Conservation (phyloP, 2,888 invertebrate species). For the Zootermopsis nevadensis region DNA sequence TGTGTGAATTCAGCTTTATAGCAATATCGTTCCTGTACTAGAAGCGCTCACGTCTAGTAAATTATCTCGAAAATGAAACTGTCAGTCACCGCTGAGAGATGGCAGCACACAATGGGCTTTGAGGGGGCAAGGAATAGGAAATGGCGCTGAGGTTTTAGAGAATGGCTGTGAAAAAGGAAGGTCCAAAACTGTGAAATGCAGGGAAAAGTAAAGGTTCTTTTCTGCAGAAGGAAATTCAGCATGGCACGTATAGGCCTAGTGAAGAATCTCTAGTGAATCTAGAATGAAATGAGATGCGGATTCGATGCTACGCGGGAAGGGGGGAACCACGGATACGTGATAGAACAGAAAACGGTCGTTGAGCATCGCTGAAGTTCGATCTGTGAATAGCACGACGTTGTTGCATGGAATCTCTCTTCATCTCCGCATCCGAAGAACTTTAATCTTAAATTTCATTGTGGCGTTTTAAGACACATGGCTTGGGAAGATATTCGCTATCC, state of each 20-base stretch:
- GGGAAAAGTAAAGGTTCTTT: background rate
- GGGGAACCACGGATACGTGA: too few relatives aligned
- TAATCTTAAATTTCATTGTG: too few relatives aligned
- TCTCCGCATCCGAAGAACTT: too few relatives aligned
- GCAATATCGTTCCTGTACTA: background rate
- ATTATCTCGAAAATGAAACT: constrained; percentile 50
- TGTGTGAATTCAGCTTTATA: background rate
- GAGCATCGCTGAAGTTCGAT: too few relatives aligned
- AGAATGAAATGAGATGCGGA: background rate
- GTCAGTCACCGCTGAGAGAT: constrained; percentile 50
- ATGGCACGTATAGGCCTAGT: background rate
- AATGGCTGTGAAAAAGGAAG: background rate
- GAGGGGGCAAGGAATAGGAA: background rate
- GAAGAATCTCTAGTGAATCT: background rate
- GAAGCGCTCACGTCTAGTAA: constrained; percentile 31
- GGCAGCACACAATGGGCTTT: constrained; percentile 36
- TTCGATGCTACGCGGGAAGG: too few relatives aligned
- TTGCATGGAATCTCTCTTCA: too few relatives aligned
- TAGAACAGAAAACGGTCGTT: too few relatives aligned
- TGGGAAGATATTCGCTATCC: too few relatives aligned
- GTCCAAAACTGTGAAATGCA: constrained; percentile 1
- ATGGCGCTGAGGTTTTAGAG: constrained; percentile 9
- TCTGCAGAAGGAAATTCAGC: background rate
- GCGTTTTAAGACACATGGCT: too few relatives aligned
- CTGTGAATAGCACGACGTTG: too few relatives aligned